Conservation (phyloP, 1,140 invertebrate genomes). For the Anastrepha obliqua region DNA sequence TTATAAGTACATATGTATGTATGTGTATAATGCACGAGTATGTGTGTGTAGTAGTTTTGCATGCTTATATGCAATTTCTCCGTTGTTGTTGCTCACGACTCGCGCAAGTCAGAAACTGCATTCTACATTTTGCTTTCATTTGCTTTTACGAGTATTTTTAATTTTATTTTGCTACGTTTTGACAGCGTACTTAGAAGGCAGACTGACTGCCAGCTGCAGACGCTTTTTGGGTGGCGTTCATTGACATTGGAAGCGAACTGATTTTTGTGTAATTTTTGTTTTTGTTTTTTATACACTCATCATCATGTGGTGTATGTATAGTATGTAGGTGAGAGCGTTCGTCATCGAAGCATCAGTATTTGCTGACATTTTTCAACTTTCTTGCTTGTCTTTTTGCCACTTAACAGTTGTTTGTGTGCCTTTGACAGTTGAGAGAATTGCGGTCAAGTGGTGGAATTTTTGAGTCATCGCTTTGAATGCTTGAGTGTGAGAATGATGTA, state of each 20-base stretch:
- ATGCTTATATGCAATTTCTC: background rate
- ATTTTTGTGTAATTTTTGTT: background rate
- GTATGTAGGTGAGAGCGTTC: background rate
- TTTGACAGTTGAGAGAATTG: background rate
- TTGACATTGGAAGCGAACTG: constrained; percentile 41
- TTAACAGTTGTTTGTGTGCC: constrained; percentile 20
- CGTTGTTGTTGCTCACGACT: background rate
- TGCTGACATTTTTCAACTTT: constrained; percentile 3
- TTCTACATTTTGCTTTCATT: constrained; percentile 9
- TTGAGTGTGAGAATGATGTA: constrained; percentile 8
- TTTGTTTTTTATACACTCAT: background rate
- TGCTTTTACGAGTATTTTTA: background rate
- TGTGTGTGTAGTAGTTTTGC: background rate
- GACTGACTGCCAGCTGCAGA: constrained; percentile 37
- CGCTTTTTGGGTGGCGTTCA: constrained; percentile 40
- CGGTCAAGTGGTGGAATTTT: constrained; percentile 33
- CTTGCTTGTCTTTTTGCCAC: constrained; percentile 14
- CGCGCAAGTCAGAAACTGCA: constrained; percentile 16
- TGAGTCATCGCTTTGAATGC: background rate
- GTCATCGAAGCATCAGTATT: constrained; percentile 1
- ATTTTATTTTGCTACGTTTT: too few relatives aligned
- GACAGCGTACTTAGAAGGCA: background rate
- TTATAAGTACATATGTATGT: background rate
- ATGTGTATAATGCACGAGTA: too few relatives aligned
- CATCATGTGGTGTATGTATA: background rate